Evolutionary conservation across 2,797 vertebrate species (phyloP).

Genomic region (Melanotaenia trifasciata): DNA sequence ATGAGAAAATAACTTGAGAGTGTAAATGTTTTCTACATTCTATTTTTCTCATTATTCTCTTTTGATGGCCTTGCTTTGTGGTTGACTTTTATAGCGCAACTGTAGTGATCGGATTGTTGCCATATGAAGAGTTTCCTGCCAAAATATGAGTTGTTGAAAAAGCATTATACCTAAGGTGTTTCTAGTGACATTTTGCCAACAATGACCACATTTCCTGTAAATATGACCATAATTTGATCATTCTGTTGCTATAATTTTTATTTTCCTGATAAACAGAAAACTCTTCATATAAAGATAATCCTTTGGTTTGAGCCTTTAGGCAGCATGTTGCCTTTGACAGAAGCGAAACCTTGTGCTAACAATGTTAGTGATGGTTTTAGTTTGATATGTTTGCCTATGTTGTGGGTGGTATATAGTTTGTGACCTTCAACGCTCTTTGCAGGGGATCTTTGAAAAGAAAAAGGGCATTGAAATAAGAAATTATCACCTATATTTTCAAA

Average conservation of each 20-base stretch:
- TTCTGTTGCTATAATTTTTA: slow-evolving; percentile 36
- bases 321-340: slow-evolving; percentile 73
- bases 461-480: slow-evolving; percentile 69
- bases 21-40: slow-evolving; percentile 58
- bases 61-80: slow-evolving; percentile 72
- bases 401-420: slow-evolving; percentile 49
- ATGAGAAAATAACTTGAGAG: slow-evolving; percentile 68
- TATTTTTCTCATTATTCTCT: slow-evolving; percentile 64
- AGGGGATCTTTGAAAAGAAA: slow-evolving; percentile 54
- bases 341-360: slow-evolving; percentile 67
- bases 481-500: slow-evolving; percentile 74
- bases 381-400: slow-evolving; percentile 57
- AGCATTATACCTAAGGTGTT: neutral
- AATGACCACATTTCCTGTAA: slow-evolving; percentile 45
- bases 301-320: slow-evolving; percentile 63
- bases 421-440: slow-evolving; percentile 62
- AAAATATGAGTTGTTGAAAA: slow-evolving; percentile 43
- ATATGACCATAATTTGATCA: slow-evolving; percentile 39
- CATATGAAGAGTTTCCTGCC: slow-evolving; percentile 70
- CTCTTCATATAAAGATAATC: slow-evolving; percentile 63
- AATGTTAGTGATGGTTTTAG: slow-evolving; percentile 61
- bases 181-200: slow-evolving; percentile 32
- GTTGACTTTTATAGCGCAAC: slow-evolving; percentile 63
- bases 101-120: slow-evolving; percentile 47
- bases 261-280: slow-evolving; percentile 32